These are phyloP conservation scores for Oscheius sp. DNA, from an alignment of 2,888 invertebrate genomes.

Conservation along the genomic window DNA sequence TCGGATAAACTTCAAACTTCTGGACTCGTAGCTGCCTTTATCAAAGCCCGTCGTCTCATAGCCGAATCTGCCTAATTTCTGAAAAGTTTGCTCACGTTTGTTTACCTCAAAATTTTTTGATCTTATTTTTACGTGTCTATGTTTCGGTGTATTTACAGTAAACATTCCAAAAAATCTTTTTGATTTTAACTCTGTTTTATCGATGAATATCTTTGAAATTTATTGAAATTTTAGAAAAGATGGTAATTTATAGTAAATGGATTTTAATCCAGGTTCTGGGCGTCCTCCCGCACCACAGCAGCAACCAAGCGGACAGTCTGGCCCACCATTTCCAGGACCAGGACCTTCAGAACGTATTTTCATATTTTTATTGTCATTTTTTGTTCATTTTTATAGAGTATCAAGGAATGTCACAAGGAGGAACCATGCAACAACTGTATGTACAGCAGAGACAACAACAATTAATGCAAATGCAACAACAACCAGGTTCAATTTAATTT, in stretches of 20 bases:
- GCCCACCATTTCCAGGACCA: no score
- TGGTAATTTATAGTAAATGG: neutral
- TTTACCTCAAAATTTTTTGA: neutral
- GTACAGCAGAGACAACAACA: conserved; percentile 34
- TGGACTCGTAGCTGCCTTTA: conserved; percentile 89
- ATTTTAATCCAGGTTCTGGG: neutral
- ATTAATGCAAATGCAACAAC: conserved; percentile 12
- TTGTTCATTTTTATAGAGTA: neutral
- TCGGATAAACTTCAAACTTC: conserved; percentile 87
- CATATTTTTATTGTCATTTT: no score
- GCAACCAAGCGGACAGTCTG: no score
- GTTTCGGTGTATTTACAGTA: neutral
- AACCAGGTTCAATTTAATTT: neutral
- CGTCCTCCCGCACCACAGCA: neutral
- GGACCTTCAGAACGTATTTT: no score
- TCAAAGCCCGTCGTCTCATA: conserved; percentile 73
- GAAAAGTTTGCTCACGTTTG: neutral
- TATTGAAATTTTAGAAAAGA: neutral
- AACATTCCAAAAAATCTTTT: no score
- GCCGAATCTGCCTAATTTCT: conserved; percentile 20
- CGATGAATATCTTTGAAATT: no score
- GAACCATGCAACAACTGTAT: conserved; percentile 23
- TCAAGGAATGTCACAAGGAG: conserved; percentile 15
- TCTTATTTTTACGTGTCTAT: neutral
- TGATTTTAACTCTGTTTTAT: no score